Base-by-base conservation (phyloP, 2,888 invertebrate species). In the Cataglyphis cursor region DNA sequence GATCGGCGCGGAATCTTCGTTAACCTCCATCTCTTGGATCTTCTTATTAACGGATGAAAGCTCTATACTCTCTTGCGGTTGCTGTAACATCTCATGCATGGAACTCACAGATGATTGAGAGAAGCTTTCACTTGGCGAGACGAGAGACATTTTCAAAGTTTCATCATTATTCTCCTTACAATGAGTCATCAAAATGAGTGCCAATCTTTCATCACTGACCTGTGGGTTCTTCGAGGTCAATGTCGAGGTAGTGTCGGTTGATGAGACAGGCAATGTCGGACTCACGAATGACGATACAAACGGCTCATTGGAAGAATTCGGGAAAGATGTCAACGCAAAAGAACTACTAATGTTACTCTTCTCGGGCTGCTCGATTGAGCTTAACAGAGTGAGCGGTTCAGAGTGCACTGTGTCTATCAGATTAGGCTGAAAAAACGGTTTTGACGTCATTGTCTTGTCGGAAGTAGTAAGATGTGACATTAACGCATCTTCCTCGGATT, bases 21-120 rank as follows among this genome's bases (percentile, higher is more conserved):
- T 2, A 2, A 51, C 8, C 8, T 51, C n/a, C 51, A n/a, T 57
- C 18, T 78, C 88, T 8, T 86, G 21, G 15, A 44, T 75, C 15
- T 90, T 88, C 24, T 84, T 38, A 18, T 85, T 84, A 12, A 81
- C 10, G 5, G 82, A n/a, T 31, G 66, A n/a, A 51, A 51, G 8
- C 15, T 85, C 84, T 15, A 66, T n/a, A 59, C 91, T 88, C 4
- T 87, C 87, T 5, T 81, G 82, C 15, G 87, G 83, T 15, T 89
- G 85, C 48, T 92, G 92, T 5, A 93, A 82, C 85, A 91, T 89
- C 64, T 92, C 92, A 57, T 93, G 92, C 24, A 91, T 90, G 0
- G 92, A 88, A 0, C 91, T 88, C 5, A 48, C 51, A 51, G 92
- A 92, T 10, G 91, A 90, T 74, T 92, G 91, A 4, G 90, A 86